These are phyloP conservation scores for Brenthis daphne DNA, from an alignment of 2,888 invertebrate genomes.

Conservation along the genomic window DNA sequence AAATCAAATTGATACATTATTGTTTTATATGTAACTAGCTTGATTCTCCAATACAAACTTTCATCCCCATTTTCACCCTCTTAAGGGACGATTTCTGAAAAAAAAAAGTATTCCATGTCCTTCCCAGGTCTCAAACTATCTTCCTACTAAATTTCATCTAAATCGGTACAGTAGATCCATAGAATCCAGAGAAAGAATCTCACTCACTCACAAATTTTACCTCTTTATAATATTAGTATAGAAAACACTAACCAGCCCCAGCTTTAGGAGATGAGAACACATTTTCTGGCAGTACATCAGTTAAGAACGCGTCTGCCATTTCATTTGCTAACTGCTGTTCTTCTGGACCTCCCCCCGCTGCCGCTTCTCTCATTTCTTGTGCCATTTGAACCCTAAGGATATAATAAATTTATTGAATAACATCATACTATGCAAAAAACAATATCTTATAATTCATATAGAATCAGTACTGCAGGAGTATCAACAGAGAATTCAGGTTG, in stretches of 20 bases:
- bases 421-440: background rate
- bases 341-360: constrained; percentile 89
- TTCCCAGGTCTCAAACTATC: too few species aligned
- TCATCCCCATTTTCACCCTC: too few species aligned
- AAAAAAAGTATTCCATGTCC: too few species aligned
- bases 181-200: too few species aligned
- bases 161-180: too few species aligned
- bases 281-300: constrained; percentile 96
- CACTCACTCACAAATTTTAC: too few species aligned
- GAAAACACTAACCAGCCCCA: constrained; percentile 81
- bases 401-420: background rate
- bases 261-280: constrained; percentile 98
- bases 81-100: too few species aligned
- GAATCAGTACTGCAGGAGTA: constrained; percentile 75
- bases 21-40: background rate
- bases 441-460: background rate
- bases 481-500: constrained; percentile 65
- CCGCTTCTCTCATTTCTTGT: constrained; percentile 98
- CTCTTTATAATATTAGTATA: too few species aligned
- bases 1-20: background rate
- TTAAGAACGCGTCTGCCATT: constrained; percentile 98
- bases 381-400: constrained; percentile 94
- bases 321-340: constrained; percentile 97
- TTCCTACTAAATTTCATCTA: too few species aligned
- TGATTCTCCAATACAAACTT: too few species aligned